Evolutionary conservation across 2,113 vertebrate genomes (phyloP).

Genomic region (Ctenodactylus gundi): DNA sequence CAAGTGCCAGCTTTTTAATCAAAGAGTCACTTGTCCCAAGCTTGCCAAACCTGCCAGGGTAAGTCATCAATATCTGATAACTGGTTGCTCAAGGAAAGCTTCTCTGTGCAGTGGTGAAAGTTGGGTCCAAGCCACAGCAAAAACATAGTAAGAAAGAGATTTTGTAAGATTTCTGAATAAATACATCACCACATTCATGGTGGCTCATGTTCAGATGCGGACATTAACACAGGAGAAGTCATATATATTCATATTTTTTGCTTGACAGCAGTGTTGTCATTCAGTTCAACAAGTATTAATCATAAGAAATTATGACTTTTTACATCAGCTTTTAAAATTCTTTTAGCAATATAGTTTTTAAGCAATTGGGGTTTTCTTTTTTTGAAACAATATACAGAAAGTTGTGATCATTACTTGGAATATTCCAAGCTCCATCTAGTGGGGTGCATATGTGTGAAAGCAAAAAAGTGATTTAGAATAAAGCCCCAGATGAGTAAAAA

Average conservation of each 20-base stretch:
- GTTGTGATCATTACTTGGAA: not conserved
- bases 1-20: constrained; percentile 43
- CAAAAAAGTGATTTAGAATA: not conserved
- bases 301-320: not conserved
- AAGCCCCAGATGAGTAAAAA: not conserved
- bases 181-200: not conserved
- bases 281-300: not conserved
- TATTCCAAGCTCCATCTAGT: not conserved
- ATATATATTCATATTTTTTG: not conserved
- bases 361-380: no score
- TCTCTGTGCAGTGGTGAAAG: not conserved
- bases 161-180: not conserved
- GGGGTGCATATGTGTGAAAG: not conserved
- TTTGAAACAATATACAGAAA: not conserved
- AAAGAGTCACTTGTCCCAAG: constrained; percentile 34
- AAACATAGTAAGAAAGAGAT: not conserved
- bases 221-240: not conserved
- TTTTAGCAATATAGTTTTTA: not conserved
- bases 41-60: constrained; percentile 14
- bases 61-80: constrained; percentile 58
- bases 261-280: not conserved
- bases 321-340: not conserved
- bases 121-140: not conserved
- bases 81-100: not conserved
- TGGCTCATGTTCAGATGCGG: not conserved